phyloP scores from a whole-genome alignment of 2,888 invertebrate species.

The Chalcis sispes region DNA sequence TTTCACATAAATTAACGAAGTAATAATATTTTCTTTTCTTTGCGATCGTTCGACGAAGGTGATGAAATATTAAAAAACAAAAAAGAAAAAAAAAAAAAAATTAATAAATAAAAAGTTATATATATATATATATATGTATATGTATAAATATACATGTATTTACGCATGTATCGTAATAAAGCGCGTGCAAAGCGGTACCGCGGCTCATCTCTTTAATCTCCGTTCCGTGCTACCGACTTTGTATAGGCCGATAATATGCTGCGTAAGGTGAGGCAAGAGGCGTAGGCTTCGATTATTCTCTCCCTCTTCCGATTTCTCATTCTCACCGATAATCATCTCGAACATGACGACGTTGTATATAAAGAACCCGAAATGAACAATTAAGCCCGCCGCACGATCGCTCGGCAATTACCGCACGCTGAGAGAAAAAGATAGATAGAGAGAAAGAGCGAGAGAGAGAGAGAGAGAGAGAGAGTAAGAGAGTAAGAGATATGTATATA shows the following conservation, averaged over 20 bases:
- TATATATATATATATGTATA: too few species aligned
- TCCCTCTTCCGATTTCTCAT: neutral
- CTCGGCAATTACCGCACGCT: conserved; percentile 45
- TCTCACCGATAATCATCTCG: conserved; percentile 50
- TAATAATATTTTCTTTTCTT: too few species aligned
- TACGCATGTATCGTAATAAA: too few species aligned
- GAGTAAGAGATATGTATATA: neutral
- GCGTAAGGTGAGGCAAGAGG: conserved; percentile 40
- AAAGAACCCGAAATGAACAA: conserved; percentile 48
- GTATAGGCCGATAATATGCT: conserved; percentile 43
- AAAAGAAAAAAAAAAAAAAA: too few species aligned
- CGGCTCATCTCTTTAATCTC: conserved; percentile 56
- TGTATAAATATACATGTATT: too few species aligned
- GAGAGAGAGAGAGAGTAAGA: neutral
- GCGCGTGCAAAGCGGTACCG: conserved; percentile 32
- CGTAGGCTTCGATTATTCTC: conserved; percentile 17
- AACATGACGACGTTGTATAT: conserved; percentile 50
- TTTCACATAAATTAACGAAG: too few species aligned
- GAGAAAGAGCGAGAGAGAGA: too few species aligned
- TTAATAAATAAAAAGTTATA: too few species aligned
- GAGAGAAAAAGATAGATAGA: too few species aligned
- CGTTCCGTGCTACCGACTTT: conserved; percentile 47
- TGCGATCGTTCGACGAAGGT: too few species aligned
- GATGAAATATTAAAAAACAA: too few species aligned
- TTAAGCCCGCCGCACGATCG: conserved; percentile 34